Conservation (phyloP, 2,797 vertebrate species). For the Petrocephalus schoutedeni region DNA sequence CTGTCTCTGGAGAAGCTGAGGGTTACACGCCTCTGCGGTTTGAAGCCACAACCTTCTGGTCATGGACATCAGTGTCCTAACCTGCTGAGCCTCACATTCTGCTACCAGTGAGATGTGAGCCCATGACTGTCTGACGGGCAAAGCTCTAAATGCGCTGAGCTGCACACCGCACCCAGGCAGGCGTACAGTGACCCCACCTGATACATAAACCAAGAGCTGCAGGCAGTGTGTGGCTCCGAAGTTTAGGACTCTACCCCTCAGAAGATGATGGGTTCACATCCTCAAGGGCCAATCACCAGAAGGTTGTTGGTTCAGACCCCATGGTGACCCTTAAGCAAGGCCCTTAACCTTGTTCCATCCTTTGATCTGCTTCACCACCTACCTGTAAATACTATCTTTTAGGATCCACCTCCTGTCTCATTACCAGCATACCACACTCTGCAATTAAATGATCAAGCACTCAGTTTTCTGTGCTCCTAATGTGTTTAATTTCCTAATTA, state of each 20-base stretch:
- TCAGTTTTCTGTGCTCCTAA: not conserved
- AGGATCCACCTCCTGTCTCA: not conserved
- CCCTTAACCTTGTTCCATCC: not conserved
- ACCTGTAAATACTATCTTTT: not conserved
- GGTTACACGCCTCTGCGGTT: not conserved
- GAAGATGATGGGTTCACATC: not conserved
- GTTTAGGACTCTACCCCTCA: not conserved
- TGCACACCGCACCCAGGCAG: not conserved
- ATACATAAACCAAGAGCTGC: not conserved
- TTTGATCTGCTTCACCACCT: not conserved
- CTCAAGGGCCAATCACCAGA: not conserved
- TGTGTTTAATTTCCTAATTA: not conserved
- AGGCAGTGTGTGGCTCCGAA: not conserved
- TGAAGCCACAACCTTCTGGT: not conserved
- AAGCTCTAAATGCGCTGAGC: not conserved
- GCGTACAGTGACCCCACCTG: not conserved
- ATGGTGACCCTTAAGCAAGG: not conserved
- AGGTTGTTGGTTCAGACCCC: not conserved
- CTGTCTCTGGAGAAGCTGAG: not conserved
- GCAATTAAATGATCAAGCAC: not conserved
- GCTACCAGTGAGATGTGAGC: not conserved
- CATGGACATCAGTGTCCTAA: not conserved
- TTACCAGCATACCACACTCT: not conserved
- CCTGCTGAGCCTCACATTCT: not conserved
- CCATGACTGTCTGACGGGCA: not conserved